Base-by-base conservation (phyloP, 2,797 vertebrate genomes). In the Sandelia bainsii region DNA sequence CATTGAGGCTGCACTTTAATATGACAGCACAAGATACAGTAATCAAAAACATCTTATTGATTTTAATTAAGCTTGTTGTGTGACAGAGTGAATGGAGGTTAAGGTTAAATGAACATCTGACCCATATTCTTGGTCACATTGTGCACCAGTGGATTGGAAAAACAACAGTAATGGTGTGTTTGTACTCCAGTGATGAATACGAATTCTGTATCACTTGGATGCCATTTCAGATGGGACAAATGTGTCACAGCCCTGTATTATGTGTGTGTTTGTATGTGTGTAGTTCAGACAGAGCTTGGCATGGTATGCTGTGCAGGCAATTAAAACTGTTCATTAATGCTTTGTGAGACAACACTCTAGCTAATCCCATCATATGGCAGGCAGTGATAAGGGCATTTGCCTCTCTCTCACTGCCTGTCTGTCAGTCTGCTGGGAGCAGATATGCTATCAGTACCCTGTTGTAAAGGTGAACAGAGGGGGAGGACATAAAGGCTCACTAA, bases 281-380 rank as follows among this genome's bases (percentile, higher is more conserved):
- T 82, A 29, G 59, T 83, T 78, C 60, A 72, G 73, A 56, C 57
- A 62, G 67, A 53, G 61, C 57, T 87, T 85, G 83, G 80, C 86
- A 77, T 79, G 27, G 59, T 79, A 77, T 75, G 72, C 69, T 53
- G 62, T 86, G 87, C 80, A 91, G 89, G 88, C 91, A 93, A 92
- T 92, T 93, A 91, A 93, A 93, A 88, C 75, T 84, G 85, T 87
- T 88, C 91, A 92, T 91, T 93, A 92, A 87, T 89, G 91, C 87
- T 87, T 90, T 89, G 88, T 91, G 86, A 89, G 86, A 88, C 87
- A 91, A 89, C 86, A 84, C 86, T 86, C 86, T 70, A 79, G 78
- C 88, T 90, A 90, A 93, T 92, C 88, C 92, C 81, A 80, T 91
- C 89, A 88, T 92, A 89, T 93, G 93, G 86, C 79, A 79, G 66